Evolutionary conservation across 2,888 invertebrate genomes (phyloP), one percentile per base, ranked within the genome.

Genomic region (Drosophila peninsularis): DNA sequence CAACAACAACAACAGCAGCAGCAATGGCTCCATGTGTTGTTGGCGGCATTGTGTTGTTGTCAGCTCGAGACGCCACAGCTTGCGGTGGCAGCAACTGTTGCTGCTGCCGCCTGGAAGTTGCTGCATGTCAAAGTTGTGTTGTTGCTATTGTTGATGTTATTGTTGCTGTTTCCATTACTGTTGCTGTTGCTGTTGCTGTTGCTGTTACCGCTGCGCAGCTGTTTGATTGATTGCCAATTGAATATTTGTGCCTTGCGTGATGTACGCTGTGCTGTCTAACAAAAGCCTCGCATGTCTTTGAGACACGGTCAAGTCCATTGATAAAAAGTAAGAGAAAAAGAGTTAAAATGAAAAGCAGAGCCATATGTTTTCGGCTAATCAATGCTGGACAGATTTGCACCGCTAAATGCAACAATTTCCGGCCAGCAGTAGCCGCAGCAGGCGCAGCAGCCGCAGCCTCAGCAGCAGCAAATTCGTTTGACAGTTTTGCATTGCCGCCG

Each of bases 221-320:
- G 85, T 83, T 90, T 90, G 91, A 90, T 90, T 90, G 91, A 90
- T 90, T 88, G 90, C 90, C 88, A 80, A 89, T 89, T 88, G 86
- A 85, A 72, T 82, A 71, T 72, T 76, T 84, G 75, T 82, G 78
- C 63, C 71, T 73, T 78, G 82, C 78, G 66, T 75, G 76, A 74
- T 79, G 75, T 75, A 72, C 67, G 52, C 60, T 80, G 53, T 52
- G 56, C 70, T 72, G 71, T 80, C 71, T 75, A 83, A 80, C 75
- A 80, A 83, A 84, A 82, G 83, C 78, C 65, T 78, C 62, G 71
- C 69, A 76, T 76, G 78, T 78, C 61, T 53, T 27, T 52, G 45
- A 55, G 55, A 55, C 76, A 74, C 69, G 74, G 69, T 69, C 74
- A 65, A 69, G 74, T 78, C 78, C 76, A 76, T 76, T 76, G 76